phyloP scores from a whole-genome alignment of 2,888 invertebrate species.

The Neelides folsomi region DNA sequence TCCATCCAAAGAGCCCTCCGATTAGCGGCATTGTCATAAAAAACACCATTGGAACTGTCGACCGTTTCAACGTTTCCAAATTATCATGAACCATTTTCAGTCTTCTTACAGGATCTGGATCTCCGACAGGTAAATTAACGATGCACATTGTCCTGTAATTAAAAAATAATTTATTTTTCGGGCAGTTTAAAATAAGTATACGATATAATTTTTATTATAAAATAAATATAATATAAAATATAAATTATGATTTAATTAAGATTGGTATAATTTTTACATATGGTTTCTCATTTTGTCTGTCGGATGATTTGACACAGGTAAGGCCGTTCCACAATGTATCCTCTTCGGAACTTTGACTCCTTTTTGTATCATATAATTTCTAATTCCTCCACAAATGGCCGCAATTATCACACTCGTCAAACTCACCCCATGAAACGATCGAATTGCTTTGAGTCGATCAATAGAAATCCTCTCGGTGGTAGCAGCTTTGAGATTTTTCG shows the following conservation, averaged over 20 bases:
- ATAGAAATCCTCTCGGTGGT: constrained; percentile 8
- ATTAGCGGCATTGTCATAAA: constrained; percentile 10
- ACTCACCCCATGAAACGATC: constrained; percentile 4
- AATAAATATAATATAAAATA: neutral
- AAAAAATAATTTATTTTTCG: neutral
- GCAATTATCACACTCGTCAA: constrained; percentile 12
- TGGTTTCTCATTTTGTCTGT: constrained; percentile 12
- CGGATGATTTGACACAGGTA: constrained; percentile 10
- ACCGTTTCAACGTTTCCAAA: constrained; percentile 4
- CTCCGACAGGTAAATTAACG: constrained; percentile 12
- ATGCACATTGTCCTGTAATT: constrained; percentile 12
- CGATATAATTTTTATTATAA: no score
- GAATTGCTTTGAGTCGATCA: constrained; percentile 5
- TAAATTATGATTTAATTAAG: neutral
- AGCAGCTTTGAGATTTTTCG: constrained; percentile 9
- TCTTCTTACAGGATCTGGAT: constrained; percentile 2
- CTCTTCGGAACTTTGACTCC: constrained; percentile 5
- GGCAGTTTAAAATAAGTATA: neutral
- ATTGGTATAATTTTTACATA: constrained; percentile 6
- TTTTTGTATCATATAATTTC: constrained; percentile 7
- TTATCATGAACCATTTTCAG: constrained; percentile 9
- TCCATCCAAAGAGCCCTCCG: constrained; percentile 9
- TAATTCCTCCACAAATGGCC: constrained; percentile 2
- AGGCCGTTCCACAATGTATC: constrained; percentile 10
- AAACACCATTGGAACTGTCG: constrained; percentile 12